A percentile compares a stretch with the other conserved stretches of the same genome.
Conservation (phyloP, 2,797 vertebrate species). For the Poecilia velifera region DNA sequence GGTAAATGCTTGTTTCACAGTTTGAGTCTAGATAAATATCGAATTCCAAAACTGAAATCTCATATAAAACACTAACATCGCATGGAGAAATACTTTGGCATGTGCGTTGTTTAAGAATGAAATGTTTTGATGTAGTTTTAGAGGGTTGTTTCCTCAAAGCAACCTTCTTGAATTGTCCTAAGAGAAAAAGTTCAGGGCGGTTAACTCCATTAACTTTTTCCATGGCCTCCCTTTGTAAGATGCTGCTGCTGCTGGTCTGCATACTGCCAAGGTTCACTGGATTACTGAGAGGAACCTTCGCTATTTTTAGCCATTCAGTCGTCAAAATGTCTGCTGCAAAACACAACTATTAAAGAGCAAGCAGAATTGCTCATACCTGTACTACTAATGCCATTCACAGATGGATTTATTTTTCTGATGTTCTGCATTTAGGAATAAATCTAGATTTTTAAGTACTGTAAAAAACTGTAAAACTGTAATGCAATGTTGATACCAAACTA, state of each 20-base stretch:
- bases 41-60: not conserved
- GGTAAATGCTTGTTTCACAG: not conserved
- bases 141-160: not conserved
- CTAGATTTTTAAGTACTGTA: not conserved
- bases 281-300: not conserved
- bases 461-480: not conserved
- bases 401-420: not conserved
- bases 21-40: not conserved
- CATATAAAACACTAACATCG: not conserved
- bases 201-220: not conserved
- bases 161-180: not conserved
- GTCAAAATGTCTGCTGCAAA: constrained; percentile 1
- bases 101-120: not conserved
- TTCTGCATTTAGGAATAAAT: not conserved
- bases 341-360: not conserved
- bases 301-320: constrained; percentile 1
- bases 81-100: not conserved
- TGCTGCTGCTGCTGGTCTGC: not conserved
- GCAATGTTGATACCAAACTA: not conserved
- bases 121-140: not conserved
- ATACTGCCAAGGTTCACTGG: not conserved
- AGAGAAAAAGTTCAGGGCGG: not conserved
- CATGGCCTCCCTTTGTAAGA: not conserved
- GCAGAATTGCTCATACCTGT: not conserved
- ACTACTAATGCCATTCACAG: not conserved